Evolutionary conservation across 2,113 vertebrate genomes (phyloP).

Genomic region (Aythya baeri): DNA sequence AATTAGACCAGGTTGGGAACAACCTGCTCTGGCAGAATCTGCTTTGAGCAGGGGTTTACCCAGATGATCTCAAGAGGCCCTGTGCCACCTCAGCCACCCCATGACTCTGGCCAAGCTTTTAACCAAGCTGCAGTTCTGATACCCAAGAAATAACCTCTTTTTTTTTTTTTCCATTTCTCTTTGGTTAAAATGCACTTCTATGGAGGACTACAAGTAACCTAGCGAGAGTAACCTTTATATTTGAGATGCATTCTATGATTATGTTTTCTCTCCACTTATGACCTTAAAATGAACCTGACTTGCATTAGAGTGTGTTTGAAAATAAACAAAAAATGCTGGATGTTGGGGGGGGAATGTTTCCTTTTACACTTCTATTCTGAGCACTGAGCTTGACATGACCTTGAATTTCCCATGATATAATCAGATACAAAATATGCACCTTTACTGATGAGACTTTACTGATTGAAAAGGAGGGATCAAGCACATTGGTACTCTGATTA

Average conservation of each 20-base stretch:
- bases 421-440: neutral
- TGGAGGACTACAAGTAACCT: neutral
- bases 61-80: neutral
- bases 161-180: neutral
- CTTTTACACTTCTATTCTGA: conserved; percentile 28
- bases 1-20: neutral
- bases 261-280: neutral
- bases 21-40: neutral
- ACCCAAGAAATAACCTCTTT: neutral
- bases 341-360: neutral
- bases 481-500: neutral
- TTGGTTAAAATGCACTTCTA: neutral
- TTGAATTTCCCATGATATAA: conserved; percentile 55
- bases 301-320: neutral
- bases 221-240: neutral
- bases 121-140: neutral
- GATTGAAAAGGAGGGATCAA: neutral
- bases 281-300: neutral
- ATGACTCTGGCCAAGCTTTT: neutral
- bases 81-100: neutral
- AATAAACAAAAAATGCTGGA: neutral
- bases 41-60: neutral
- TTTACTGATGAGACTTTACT: neutral
- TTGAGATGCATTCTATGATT: neutral
- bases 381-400: neutral